Base-by-base conservation (phyloP, 2,888 invertebrate genomes). In the Actias luna region DNA sequence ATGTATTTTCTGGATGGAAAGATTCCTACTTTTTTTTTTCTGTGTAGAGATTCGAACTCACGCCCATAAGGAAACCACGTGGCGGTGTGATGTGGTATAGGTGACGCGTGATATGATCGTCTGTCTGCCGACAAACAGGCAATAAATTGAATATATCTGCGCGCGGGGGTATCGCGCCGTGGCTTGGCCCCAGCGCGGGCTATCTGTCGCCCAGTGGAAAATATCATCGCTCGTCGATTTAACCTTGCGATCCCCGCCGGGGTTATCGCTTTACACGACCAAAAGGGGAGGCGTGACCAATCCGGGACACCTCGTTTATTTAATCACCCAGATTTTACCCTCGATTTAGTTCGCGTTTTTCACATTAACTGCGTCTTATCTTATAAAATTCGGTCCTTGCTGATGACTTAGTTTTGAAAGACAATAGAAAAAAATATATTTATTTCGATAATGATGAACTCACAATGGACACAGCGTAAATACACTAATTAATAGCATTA, bases 101-200 rank as follows among this genome's bases (percentile, higher is more conserved):
- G 12, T 50, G 46, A 50, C 46, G 46, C 25, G 46, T 25, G 25
- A 25, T n/a, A 55, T 55, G 7, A 50, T 42, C 63, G 71, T 67
- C 66, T 63, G 67, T 60, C 66, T 63, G 67, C 61, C 60, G 64
- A 69, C 71, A 69, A 71, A 70, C 65, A 69, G 65, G 59, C 70
- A 72, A 81, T 83, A 80, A 81, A 82, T 80, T 76, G 79, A 77
- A 73, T 14, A 75, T 76, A 76, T 76, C 69, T 68, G 42, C 27
- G 42, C 27, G 36, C 36, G 36, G 42, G 42, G 8, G 42, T 42
- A 42, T 42, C 42, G 42, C 18, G 42, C n/a, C 4, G 8, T 42
- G 16, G 55, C 14, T 7, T 29, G 66, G 46, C 2, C 22, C 2
- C 10, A 50, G 74, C 22, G 4, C 10, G 52, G 74, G 77, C 35